Evolutionary conservation across 2,888 invertebrate species (phyloP), one percentile per base, ranked within the genome.

Genomic region (Cephus sareptanus): DNA sequence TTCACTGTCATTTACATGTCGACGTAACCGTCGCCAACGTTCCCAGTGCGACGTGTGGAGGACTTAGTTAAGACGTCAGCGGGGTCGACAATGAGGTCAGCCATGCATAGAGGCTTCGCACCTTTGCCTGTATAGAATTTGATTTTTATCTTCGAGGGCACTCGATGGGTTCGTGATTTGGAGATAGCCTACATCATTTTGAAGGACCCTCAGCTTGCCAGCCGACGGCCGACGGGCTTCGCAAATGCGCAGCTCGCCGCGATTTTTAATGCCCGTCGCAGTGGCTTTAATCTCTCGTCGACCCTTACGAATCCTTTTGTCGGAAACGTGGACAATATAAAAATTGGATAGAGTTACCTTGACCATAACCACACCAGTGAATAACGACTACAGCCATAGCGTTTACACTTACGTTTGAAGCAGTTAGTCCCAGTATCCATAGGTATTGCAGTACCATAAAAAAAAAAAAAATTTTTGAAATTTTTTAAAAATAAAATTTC

Each of bases 121-220:
- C 91, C 91, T 91, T 88, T 89, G 81, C 82, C 83, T 84, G 78
- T 82, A 85, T 86, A 85, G 85, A 87, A 87, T 89, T 87, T 85
- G 91, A 91, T 91, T 89, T 86, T 90, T 91, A 91, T 91, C 91
- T 89, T 89, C 81, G 88, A 91, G 91, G 87, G 89, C 89, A 89
- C 91, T 91, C 91, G 89, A 90, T 89, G 88, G 88, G 88, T 86
- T 86, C 79, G 86, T 87, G 90, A 90, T 90, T 88, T 88, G 80
- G 85, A 90, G 91, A 91, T 91, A 91, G 89, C 84, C 86, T 85
- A 70, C 79, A 76, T 75, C 80, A 79, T 83, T 79, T 78, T 90
- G 87, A 86, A 91, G 91, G 84, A 87, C 88, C 84, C 90, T 90
- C 81, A 81, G 79, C 75, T 4, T 15, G 33, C 68, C 73, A 82